Evolutionary conservation across 2,888 invertebrate genomes (phyloP).

Genomic region (Plebejus anna): DNA sequence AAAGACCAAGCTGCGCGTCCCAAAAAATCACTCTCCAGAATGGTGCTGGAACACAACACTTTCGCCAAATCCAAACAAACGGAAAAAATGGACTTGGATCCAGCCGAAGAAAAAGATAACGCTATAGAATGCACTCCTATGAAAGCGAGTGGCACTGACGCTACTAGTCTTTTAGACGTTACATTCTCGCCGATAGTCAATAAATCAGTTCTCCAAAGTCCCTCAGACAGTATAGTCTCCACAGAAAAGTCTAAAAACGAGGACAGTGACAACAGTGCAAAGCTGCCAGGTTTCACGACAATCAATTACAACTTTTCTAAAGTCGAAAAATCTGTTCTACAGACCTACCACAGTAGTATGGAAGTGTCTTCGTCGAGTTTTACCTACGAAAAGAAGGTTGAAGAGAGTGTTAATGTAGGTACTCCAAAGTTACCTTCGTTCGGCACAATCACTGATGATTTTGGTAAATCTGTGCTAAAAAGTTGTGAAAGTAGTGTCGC

Average conservation of each 20-base stretch:
- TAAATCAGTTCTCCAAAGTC: slow-evolving; percentile 64
- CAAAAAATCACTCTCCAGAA: slow-evolving; percentile 64
- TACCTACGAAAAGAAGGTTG: slow-evolving; percentile 10
- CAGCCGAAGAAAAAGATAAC: slow-evolving; percentile 45
- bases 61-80: slow-evolving; percentile 60
- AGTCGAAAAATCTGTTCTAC: slow-evolving; percentile 56
- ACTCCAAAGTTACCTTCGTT: slow-evolving; percentile 51
- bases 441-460: slow-evolving; percentile 54
- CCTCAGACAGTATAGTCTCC: slow-evolving; percentile 52
- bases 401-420: slow-evolving; percentile 22
- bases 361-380: slow-evolving; percentile 45
- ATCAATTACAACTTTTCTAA: slow-evolving; percentile 49
- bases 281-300: slow-evolving; percentile 55
- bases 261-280: slow-evolving; percentile 39
- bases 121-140: slow-evolving; percentile 64
- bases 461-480: slow-evolving; percentile 55
- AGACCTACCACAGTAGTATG: slow-evolving; percentile 59
- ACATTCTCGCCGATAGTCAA: slow-evolving; percentile 68
- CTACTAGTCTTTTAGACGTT: slow-evolving; percentile 57
- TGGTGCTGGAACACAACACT: slow-evolving; percentile 68
- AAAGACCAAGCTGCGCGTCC: slow-evolving; percentile 51
- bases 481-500: slow-evolving; percentile 42
- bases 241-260: slow-evolving; percentile 47
- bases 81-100: slow-evolving; percentile 49
- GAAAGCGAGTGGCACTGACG: slow-evolving; percentile 53